Conservation (phyloP, 2,888 invertebrate genomes). For the Xanthorhoe spadicearia region DNA sequence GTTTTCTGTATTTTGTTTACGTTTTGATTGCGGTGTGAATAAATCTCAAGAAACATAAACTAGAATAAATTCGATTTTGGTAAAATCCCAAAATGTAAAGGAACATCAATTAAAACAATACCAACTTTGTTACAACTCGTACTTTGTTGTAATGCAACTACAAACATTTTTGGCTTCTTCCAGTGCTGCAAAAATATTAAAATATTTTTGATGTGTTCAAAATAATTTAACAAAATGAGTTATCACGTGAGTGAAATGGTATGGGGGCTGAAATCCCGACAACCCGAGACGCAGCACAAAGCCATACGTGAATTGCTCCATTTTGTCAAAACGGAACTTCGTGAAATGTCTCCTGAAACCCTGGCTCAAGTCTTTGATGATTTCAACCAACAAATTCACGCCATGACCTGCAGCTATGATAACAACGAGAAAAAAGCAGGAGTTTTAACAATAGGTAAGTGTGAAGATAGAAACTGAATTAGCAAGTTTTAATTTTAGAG, state of each 20-base stretch:
- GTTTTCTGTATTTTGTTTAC: constrained; percentile 62
- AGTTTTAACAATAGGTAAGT: constrained; percentile 93
- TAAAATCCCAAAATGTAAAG: constrained; percentile 5
- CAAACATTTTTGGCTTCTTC: neutral
- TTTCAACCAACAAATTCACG: constrained; percentile 97
- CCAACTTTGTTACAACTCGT: neutral
- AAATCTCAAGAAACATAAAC: neutral
- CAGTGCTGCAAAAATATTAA: constrained; percentile 5
- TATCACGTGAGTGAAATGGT: constrained; percentile 90
- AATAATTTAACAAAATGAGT: constrained; percentile 53
- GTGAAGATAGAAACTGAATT: neutral
- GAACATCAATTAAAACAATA: constrained; percentile 1
- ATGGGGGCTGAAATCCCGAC: constrained; percentile 93
- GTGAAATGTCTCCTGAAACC: constrained; percentile 95
- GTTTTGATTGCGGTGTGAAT: constrained; percentile 44
- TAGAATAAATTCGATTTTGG: neutral
- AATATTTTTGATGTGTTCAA: constrained; percentile 15
- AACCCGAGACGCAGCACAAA: constrained; percentile 92
- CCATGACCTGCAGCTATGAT: constrained; percentile 96
- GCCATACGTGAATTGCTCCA: constrained; percentile 94
- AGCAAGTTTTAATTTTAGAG: neutral
- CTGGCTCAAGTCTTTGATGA: constrained; percentile 95
- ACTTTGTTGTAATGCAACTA: neutral
- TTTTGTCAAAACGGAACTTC: constrained; percentile 94
- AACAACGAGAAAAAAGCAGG: constrained; percentile 97